Percentiles rank a stretch among this genome's conserved stretches.
These are phyloP conservation scores for Zootoca vivipara DNA, from an alignment of 2,113 vertebrate species.

Conservation along the genomic window DNA sequence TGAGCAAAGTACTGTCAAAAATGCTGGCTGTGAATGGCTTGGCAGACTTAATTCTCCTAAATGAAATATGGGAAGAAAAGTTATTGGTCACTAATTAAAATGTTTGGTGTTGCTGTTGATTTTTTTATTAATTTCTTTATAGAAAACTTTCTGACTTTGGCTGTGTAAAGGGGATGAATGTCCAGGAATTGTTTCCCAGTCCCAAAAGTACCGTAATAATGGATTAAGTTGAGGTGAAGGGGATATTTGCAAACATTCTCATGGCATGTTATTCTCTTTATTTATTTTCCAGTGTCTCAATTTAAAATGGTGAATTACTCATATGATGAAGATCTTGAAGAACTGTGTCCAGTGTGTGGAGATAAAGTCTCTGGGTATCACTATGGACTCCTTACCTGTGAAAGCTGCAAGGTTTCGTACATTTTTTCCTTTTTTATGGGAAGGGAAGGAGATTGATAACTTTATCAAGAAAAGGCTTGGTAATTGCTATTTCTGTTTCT, in stretches of 20 bases:
- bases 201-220: not conserved
- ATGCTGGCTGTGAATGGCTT: not conserved
- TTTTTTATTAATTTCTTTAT: not conserved
- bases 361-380: slow-evolving; percentile 99
- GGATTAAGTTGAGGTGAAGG: not conserved
- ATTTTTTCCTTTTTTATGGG: slow-evolving; percentile 43
- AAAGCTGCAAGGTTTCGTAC: slow-evolving; percentile 96
- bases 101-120: not conserved
- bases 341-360: slow-evolving; percentile 97
- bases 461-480: not conserved
- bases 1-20: no score
- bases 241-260: slow-evolving; percentile 29
- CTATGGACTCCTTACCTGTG: slow-evolving; percentile 97
- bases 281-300: slow-evolving; percentile 82
- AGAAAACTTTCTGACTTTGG: not conserved
- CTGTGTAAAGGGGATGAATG: not conserved
- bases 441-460: not conserved
- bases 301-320: slow-evolving; percentile 99
- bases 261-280: slow-evolving; percentile 47
- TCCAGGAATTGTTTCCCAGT: not conserved
- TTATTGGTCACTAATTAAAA: not conserved
- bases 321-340: slow-evolving; percentile 97
- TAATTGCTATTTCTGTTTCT: not conserved
- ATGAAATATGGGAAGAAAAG: not conserved
- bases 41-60: not conserved